These are phyloP conservation scores for Megaustenia siamemsis DNA, from an alignment of 2,888 invertebrate species.

Conservation along the genomic window DNA sequence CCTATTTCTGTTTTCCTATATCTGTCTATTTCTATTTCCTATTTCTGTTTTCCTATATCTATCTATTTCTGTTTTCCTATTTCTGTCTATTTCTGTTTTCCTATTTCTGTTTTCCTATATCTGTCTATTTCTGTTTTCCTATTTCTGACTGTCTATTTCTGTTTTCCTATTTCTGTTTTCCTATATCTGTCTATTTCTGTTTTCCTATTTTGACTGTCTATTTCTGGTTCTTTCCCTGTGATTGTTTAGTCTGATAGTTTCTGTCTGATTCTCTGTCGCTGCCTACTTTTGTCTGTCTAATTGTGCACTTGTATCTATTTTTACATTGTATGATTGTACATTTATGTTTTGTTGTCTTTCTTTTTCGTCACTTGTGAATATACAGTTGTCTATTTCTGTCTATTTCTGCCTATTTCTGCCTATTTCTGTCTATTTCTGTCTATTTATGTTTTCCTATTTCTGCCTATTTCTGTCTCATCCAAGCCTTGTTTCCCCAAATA, in stretches of 20 bases:
- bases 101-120: neutral
- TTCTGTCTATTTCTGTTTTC: neutral
- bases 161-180: neutral
- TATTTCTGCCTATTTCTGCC: neutral
- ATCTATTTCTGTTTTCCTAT: neutral
- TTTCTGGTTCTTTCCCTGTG: neutral
- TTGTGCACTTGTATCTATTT: neutral
- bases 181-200: neutral
- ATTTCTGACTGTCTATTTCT: neutral
- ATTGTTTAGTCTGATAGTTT: neutral
- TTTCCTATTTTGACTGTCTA: neutral
- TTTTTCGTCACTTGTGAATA: neutral
- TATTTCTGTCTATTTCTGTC: neutral
- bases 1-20: neutral
- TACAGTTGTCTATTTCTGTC: neutral
- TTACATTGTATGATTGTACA: neutral
- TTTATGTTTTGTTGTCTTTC: conserved; percentile 6
- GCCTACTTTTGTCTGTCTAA: neutral
- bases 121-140: neutral
- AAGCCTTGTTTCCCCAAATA: too few species aligned
- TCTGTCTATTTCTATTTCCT: neutral
- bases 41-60: neutral
- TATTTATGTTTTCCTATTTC: neutral
- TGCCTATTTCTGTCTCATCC: neutral
- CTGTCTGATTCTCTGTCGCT: neutral